Conservation (phyloP, 2,113 vertebrate genomes). For the Phrynosoma platyrhinos region DNA sequence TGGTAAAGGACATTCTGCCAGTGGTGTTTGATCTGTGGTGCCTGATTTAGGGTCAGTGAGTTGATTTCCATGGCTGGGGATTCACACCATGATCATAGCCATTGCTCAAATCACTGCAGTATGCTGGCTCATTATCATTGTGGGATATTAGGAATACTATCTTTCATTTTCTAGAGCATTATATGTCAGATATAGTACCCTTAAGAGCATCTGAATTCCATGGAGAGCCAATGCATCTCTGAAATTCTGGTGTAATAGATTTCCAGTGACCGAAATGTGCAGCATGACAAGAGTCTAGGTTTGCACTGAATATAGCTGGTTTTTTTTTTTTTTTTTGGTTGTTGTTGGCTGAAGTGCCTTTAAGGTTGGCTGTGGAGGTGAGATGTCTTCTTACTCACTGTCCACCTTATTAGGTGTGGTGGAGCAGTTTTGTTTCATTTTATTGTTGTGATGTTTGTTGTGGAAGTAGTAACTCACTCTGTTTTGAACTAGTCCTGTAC, state of each 20-base stretch:
- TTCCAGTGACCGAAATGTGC: too few relatives aligned
- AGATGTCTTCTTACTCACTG: background rate
- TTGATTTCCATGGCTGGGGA: too few relatives aligned
- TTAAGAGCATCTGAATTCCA: background rate
- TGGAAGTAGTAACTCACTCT: background rate
- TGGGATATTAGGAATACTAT: background rate
- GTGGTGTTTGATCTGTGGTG: background rate
- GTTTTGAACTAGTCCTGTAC: background rate
- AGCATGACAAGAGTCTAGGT: background rate
- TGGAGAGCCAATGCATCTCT: background rate
- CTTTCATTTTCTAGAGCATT: background rate
- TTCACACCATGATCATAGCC: too few relatives aligned
- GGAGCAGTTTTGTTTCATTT: background rate
- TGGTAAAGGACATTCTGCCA: background rate
- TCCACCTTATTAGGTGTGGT: background rate
- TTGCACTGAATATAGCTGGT: background rate
- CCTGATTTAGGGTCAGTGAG: background rate
- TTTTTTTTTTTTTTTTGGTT: too few relatives aligned
- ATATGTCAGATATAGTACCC: background rate
- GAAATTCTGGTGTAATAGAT: background rate
- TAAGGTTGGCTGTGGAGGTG: background rate
- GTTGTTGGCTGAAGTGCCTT: background rate
- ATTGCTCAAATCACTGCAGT: too few relatives aligned
- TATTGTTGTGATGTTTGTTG: background rate
- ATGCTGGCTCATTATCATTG: background rate